Percentiles rank a stretch among this genome's conserved stretches.
Conservation (phyloP, 2,113 vertebrate genomes). For the Vidua macroura region DNA sequence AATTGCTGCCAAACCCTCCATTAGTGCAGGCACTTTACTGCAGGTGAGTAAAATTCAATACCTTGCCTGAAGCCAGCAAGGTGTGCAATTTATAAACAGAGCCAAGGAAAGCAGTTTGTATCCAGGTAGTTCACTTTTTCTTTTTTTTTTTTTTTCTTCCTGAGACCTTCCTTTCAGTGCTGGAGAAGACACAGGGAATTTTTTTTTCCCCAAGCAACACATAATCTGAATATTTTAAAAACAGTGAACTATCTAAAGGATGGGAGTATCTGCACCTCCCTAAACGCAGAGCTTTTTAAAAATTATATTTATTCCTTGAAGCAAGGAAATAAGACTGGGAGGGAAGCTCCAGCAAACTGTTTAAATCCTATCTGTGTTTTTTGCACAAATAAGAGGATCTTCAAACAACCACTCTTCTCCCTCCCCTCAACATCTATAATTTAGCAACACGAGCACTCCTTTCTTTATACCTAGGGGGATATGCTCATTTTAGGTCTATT, state of each 20-base stretch:
- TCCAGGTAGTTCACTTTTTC: background rate
- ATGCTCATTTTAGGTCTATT: constrained; percentile 4
- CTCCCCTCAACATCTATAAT: background rate
- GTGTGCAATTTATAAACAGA: background rate
- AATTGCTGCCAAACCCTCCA: background rate
- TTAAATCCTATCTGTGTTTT: background rate
- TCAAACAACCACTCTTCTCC: background rate
- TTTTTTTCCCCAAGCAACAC: background rate
- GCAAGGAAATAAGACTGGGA: background rate
- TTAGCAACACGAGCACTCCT: constrained; percentile 15
- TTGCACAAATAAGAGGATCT: background rate
- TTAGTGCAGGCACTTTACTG: background rate
- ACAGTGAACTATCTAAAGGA: background rate
- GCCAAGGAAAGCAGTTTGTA: background rate
- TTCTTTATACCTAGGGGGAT: constrained; percentile 19
- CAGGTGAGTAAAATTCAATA: background rate
- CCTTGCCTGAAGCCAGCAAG: background rate
- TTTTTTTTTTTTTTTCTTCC: background rate
- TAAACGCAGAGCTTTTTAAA: background rate
- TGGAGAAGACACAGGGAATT: background rate
- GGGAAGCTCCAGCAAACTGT: background rate
- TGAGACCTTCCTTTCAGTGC: background rate
- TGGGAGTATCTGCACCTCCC: background rate
- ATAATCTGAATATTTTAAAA: background rate
- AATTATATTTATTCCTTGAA: background rate